phyloP scores from a whole-genome alignment of 1,140 invertebrate species.

The Brachystomella parvula region DNA sequence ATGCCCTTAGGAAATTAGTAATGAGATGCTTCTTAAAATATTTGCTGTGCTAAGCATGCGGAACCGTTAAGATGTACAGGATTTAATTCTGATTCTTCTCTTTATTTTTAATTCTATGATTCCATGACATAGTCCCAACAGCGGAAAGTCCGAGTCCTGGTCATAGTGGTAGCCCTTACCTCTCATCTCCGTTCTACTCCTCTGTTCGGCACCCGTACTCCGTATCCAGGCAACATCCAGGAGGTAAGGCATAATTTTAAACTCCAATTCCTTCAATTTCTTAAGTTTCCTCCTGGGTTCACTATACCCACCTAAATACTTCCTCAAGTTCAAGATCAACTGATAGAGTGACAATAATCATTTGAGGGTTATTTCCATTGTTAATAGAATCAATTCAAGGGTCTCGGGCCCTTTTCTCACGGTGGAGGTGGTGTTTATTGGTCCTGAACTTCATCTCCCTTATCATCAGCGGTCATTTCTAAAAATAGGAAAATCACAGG shows the following conservation, averaged over 20 bases:
- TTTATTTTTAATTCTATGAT: too few species aligned
- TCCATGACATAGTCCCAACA: conserved; percentile 44
- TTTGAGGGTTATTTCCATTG: too few species aligned
- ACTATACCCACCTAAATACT: too few species aligned
- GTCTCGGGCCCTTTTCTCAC: too few species aligned
- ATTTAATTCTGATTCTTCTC: too few species aligned
- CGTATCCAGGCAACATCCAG: conserved; percentile 32
- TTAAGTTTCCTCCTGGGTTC: not conserved
- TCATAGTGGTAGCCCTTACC: conserved; percentile 27
- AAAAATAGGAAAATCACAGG: conserved; percentile 8
- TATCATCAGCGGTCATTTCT: not conserved
- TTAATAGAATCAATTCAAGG: not conserved
- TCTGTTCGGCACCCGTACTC: conserved; percentile 37
- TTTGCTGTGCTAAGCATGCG: too few species aligned
- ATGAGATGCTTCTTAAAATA: too few species aligned
- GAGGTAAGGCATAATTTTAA: conserved; percentile 29
- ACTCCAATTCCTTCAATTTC: not conserved
- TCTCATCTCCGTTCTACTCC: conserved; percentile 35
- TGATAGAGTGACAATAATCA: too few species aligned
- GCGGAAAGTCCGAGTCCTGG: conserved; percentile 51
- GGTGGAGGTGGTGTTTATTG: too few species aligned
- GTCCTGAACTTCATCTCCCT: too few species aligned
- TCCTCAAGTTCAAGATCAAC: conserved; percentile 1
- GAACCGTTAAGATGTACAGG: too few species aligned
- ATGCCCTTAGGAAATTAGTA: too few species aligned